A percentile compares a stretch with the other conserved stretches of the same genome.
Conservation (phyloP, 2,888 invertebrate genomes). For the Cheilosia vulpina region DNA sequence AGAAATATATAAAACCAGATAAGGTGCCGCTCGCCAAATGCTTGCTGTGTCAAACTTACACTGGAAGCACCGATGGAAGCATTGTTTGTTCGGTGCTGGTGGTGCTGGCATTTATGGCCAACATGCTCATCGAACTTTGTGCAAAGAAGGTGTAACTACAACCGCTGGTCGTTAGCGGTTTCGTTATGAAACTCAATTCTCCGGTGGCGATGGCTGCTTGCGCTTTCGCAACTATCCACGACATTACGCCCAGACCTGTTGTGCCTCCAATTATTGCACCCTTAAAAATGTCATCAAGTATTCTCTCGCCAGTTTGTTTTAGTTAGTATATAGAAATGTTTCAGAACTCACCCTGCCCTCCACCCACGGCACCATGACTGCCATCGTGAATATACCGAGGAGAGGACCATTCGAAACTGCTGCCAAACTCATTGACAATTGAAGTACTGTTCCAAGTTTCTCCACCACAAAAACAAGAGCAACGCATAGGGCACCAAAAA, state of each 20-base stretch:
- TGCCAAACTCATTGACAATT: constrained; percentile 87
- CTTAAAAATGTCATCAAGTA: constrained; percentile 78
- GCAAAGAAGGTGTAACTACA: constrained; percentile 85
- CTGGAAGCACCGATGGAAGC: background rate
- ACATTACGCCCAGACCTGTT: constrained; percentile 84
- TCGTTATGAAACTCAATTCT: constrained; percentile 83
- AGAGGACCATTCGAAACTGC: constrained; percentile 88
- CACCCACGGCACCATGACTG: constrained; percentile 88
- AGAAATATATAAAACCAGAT: constrained; percentile 15
- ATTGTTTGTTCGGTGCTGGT: constrained; percentile 37
- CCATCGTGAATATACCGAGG: constrained; percentile 88
- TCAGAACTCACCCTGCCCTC: constrained; percentile 84
- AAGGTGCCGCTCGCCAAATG: background rate
- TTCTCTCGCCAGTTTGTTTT: constrained; percentile 54
- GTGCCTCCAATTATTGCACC: constrained; percentile 85
- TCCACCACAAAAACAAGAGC: constrained; percentile 87
- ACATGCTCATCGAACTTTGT: constrained; percentile 80
- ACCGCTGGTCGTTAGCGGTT: constrained; percentile 84
- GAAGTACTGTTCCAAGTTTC: constrained; percentile 88
- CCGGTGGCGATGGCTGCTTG: constrained; percentile 85
- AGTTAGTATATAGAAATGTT: constrained; percentile 46
- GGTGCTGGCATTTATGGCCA: constrained; percentile 77
- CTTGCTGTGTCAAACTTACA: constrained; percentile 33
- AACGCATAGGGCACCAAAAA: constrained; percentile 87
- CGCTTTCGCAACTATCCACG: constrained; percentile 85